These are phyloP conservation scores for Trinectes maculatus DNA, from an alignment of 2,113 vertebrate species.

Conservation along the genomic window DNA sequence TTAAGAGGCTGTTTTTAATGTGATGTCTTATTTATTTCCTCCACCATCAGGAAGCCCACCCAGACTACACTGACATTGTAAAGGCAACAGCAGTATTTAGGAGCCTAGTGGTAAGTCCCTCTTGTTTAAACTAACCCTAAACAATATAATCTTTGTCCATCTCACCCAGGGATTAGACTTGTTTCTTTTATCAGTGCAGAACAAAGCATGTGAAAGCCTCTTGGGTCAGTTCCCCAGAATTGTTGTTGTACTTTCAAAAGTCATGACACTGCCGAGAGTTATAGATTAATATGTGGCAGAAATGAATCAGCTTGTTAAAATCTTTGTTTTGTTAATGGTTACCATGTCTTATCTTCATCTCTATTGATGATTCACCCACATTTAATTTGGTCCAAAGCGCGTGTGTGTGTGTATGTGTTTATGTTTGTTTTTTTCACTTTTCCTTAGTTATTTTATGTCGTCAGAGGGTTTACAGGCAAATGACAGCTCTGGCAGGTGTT, in stretches of 20 bases:
- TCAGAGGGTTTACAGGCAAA: too few species aligned
- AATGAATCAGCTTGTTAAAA: neutral
- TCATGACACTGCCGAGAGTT: neutral
- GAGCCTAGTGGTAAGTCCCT: slow-evolving; percentile 90
- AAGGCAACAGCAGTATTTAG: slow-evolving; percentile 90
- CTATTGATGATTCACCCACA: neutral
- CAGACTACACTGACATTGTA: slow-evolving; percentile 92
- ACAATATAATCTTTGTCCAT: slow-evolving; percentile 1
- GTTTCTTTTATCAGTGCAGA: neutral
- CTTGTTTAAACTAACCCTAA: neutral
- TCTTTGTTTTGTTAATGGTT: too few species aligned
- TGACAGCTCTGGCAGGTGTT: slow-evolving; percentile 2
- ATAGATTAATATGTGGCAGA: neutral
- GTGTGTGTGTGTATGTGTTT: neutral
- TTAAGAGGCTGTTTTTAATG: neutral
- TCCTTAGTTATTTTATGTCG: too few species aligned
- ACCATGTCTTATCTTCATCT: neutral
- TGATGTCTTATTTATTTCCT: slow-evolving; percentile 7
- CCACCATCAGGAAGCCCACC: slow-evolving; percentile 92
- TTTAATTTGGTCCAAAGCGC: too few species aligned
- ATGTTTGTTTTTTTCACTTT: too few species aligned
- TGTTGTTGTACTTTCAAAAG: too few species aligned
- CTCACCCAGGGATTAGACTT: neutral
- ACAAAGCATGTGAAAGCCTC: slow-evolving; percentile 1
- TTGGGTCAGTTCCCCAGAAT: neutral